Base-by-base conservation (phyloP, 2,888 invertebrate species). In the Brachylomia viminalis region DNA sequence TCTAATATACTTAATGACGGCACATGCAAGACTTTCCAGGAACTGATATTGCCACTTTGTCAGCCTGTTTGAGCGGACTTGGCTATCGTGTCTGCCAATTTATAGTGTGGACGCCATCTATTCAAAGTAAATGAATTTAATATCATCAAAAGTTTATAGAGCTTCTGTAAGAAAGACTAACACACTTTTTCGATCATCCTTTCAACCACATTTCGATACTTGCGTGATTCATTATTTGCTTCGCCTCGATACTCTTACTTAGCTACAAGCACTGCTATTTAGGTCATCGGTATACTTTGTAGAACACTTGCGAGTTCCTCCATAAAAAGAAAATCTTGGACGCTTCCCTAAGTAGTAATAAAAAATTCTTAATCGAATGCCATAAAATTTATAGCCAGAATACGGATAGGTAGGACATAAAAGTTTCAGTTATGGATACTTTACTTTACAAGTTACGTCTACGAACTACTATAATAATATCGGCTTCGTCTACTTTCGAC, bases 281-380 rank as follows among this genome's bases (percentile, higher is more conserved):
- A 71, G 67, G 71, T 67, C 67, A 75, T 23, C 59, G 38, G 8
- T 49, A 69, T 64, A 69, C 30, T 70, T 65, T 27, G 54, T n/a
- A 27, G 42, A 64, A 68, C 58, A 59, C 56, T 82, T 70, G 58
- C 23, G 42, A 71, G 59, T 23, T 58, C 45, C 59, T 54, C 56
- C 66, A 82, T 77, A 77, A 82, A 82, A 76, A 64, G 5, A 65
- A 56, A 61, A 69, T 72, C 49, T 68, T 56, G 47, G 70, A 65
- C 67, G 52, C 52, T 72, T 82, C 67, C 68, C 27, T 62, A 30
- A 38, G n/a, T 52, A 45, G 45, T 56, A 70, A 70, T 78, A 78
- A 86, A 82, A 74, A 70, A 83, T 4, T 70, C 75, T 66, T 68
- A 77, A 83, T 83, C 79, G 62, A 67, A 70, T 67, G 56, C 45